Conservation (phyloP, 1,140 invertebrate species). For the Bombyx mori region ASM3026992v2 NC_085111.1:5944001-5944500, state of each 20-base stretch:
- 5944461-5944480: constrained; percentile 52
- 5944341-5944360: not conserved
- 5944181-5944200: constrained; percentile 1
- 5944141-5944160: constrained; percentile 5
- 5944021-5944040: constrained; percentile 68
- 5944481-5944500: constrained; percentile 50
- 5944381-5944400: constrained; percentile 32
- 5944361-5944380: constrained; percentile 10
- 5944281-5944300: no score
- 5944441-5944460: constrained; percentile 47
- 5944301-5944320: no score
- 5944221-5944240: no score
- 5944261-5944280: no score
- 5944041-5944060: constrained; percentile 50
- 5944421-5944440: constrained; percentile 53
- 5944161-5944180: not conserved
- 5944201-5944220: not conserved
- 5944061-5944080: constrained; percentile 68
- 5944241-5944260: no score
- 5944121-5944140: not conserved
- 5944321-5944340: no score
- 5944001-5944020: constrained; percentile 75
- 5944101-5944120: constrained; percentile 29
- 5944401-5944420: constrained; percentile 53
- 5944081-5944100: constrained; percentile 70